Evolutionary conservation across 2,888 invertebrate species (phyloP).

Genomic region (Heliconius erato): DNA sequence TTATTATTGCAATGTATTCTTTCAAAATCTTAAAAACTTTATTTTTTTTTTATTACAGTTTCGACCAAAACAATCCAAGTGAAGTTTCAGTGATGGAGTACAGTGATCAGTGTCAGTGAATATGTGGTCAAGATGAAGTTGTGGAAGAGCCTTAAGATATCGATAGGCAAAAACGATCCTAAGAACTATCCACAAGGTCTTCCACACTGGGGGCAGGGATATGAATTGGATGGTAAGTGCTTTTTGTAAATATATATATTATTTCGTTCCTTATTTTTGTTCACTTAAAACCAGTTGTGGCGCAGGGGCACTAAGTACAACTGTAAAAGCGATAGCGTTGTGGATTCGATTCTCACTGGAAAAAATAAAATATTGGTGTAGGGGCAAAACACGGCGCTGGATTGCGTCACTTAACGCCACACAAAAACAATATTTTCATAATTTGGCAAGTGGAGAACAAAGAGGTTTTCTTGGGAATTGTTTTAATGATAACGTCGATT

Average conservation of each 20-base stretch:
- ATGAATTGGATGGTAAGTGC: slow-evolving; percentile 76
- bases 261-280: neutral
- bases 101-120: slow-evolving; percentile 54
- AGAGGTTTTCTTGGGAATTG: neutral
- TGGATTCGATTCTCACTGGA: neutral
- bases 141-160: slow-evolving; percentile 84
- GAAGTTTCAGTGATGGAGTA: slow-evolving; percentile 47
- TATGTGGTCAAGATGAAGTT: slow-evolving; percentile 83
- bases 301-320: no score
- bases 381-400: no score
- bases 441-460: neutral
- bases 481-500: no score
- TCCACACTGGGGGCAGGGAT: slow-evolving; percentile 81
- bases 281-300: no score
- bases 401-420: no score
- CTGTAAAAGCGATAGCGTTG: no score
- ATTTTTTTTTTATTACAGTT: slow-evolving; percentile 49
- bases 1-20: neutral
- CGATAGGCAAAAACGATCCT: slow-evolving; percentile 78
- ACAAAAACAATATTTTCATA: no score
- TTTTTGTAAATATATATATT: neutral
- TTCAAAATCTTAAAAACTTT: neutral
- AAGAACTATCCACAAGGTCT: slow-evolving; percentile 75
- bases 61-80: neutral
- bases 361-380: neutral